Base-by-base conservation (phyloP, 1,140 invertebrate species). In the Homalodisca vitripennis region DNA sequence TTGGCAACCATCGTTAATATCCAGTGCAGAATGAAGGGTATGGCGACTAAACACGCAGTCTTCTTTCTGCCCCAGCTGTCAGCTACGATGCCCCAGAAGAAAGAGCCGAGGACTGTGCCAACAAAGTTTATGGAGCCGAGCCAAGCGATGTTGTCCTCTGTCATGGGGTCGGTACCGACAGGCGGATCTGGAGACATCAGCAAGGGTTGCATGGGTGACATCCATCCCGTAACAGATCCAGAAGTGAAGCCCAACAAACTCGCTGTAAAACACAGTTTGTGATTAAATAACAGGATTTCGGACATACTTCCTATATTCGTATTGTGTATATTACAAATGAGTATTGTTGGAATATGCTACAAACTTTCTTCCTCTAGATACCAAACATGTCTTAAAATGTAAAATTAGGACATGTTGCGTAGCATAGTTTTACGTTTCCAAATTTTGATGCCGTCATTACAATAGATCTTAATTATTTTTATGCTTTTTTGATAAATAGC, bases 11-110 rank as follows among this genome's bases (percentile, higher is more conserved):
- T 83, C 12, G 93, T 91, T 0, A 90, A 75, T 3, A 86, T 26
- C 91, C 92, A 97, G 68, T 91, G 92, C 14, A 90, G 29, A 10
- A 92, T 76, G 74, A 92, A 95, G 0, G 92, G 89, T 1, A 89
- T 57, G 0, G 88, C 82, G 27, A 92, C 83, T 0, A 86, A 69
- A 17, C 93, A 78, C 13, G 95, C 86, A 0, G 89, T 86, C 20
- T 82, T 82, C 73, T 91, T 91, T 24, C 94, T 80, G 1, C 95
- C 95, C 29, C 91, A 77, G 71, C 83, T 85, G 76, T 96, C 90
- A 0, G 92, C 88, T 2, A 89, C 75, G 46, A 82, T 82, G 20
- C 86, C 88, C 0, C 88, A 86, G 0, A 91, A 86, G 0, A 94
- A 76, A 0, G 92, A 92, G 3, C 88, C 86, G 1, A 87, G 72